Percentiles rank a stretch among this genome's conserved stretches.
phyloP scores from a whole-genome alignment of 23 tunicate genomes.

The Botrylloides violaceus region DNA sequence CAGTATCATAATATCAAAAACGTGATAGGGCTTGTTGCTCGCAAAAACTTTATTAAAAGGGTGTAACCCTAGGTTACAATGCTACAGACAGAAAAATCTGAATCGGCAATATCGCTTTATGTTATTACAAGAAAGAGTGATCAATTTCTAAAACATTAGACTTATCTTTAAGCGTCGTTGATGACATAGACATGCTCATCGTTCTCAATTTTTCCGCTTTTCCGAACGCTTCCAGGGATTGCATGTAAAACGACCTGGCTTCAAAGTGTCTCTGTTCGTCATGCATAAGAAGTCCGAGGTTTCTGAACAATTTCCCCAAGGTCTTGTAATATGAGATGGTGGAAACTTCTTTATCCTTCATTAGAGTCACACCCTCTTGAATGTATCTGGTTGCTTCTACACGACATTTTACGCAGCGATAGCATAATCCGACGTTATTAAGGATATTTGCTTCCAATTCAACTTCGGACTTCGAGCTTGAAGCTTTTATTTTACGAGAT shows the following conservation, averaged over 20 bases:
- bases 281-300: not conserved
- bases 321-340: not conserved
- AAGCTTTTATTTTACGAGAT: not conserved
- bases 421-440: constrained; percentile 1
- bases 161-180: not conserved
- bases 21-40: no score
- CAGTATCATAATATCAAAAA: no score
- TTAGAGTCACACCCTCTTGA: not conserved
- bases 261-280: not conserved
- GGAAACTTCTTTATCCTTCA: not conserved
- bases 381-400: not conserved
- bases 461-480: not conserved
- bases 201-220: not conserved
- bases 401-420: not conserved
- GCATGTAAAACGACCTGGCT: not conserved
- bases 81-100: no score
- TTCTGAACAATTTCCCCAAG: not conserved
- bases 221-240: constrained; percentile 8
- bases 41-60: no score
- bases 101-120: no score
- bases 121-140: no score
- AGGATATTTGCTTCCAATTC: not conserved
- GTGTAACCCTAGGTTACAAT: no score
- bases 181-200: not conserved
- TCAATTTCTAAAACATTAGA: not conserved